Conservation (phyloP, 2,888 invertebrate genomes). For the Abrostola tripartita region DNA sequence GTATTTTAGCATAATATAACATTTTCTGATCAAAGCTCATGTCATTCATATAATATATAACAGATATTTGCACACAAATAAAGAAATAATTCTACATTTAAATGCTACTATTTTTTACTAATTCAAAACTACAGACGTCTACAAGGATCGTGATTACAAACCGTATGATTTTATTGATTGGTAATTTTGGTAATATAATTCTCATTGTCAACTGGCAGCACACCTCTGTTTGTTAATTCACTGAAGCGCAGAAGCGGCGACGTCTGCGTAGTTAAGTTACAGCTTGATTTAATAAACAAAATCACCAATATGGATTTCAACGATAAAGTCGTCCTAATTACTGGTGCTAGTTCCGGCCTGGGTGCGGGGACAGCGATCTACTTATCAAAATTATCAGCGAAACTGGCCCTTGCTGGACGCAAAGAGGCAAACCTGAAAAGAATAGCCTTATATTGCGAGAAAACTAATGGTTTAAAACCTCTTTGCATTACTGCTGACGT, state of each 20-base stretch:
- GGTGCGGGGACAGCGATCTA: conserved; percentile 91
- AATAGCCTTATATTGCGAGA: conserved; percentile 85
- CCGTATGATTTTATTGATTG: neutral
- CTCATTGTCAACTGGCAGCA: conserved; percentile 40
- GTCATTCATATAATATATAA: too few relatives aligned
- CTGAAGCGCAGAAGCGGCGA: conserved; percentile 40
- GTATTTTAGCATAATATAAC: too few relatives aligned
- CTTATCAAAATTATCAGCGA: conserved; percentile 90
- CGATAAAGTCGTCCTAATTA: conserved; percentile 90
- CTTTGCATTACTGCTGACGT: conserved; percentile 90
- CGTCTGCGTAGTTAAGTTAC: conserved; percentile 32
- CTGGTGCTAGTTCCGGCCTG: conserved; percentile 93
- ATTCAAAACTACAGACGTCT: too few relatives aligned
- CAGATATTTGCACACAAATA: too few relatives aligned
- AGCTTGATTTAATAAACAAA: conserved; percentile 49
- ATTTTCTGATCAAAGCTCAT: too few relatives aligned
- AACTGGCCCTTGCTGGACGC: conserved; percentile 89
- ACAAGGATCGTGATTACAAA: neutral
- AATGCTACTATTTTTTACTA: too few relatives aligned
- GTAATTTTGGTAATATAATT: neutral
- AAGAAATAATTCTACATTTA: too few relatives aligned
- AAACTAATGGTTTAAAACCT: conserved; percentile 87
- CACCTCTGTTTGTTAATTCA: conserved; percentile 33
- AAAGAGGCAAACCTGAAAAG: conserved; percentile 75
- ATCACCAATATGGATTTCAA: conserved; percentile 85